These are phyloP conservation scores for Carposina sasakii DNA, from an alignment of 1,140 invertebrate species.

Conservation along the genomic window DNA sequence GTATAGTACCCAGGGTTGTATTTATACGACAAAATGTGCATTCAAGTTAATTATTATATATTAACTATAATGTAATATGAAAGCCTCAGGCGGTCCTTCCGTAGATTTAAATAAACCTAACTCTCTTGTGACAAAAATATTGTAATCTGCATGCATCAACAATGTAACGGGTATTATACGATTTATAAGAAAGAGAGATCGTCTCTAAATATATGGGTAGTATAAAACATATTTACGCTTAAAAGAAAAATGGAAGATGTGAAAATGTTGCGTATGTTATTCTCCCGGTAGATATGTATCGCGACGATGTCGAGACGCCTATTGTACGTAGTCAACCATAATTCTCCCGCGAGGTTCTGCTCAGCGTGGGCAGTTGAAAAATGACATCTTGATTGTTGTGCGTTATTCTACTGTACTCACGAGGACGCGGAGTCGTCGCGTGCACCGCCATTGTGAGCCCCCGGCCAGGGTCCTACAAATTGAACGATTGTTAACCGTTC, in stretches of 20 bases:
- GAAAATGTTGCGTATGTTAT: conserved; percentile 45
- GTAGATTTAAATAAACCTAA: too few species aligned
- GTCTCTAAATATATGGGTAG: too few species aligned
- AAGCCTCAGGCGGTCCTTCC: too few species aligned
- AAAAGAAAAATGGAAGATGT: conserved; percentile 41
- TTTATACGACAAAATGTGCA: too few species aligned
- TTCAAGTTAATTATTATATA: too few species aligned
- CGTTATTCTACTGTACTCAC: conserved; percentile 67
- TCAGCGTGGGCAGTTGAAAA: conserved; percentile 68
- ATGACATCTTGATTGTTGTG: conserved; percentile 72
- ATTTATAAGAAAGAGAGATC: too few species aligned
- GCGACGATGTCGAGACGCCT: conserved; percentile 54
- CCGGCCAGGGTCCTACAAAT: conserved; percentile 58
- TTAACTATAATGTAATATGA: too few species aligned
- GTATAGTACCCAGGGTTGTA: too few species aligned
- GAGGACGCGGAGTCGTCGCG: conserved; percentile 57
- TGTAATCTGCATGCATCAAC: too few species aligned
- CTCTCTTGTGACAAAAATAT: too few species aligned
- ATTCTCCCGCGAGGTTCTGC: conserved; percentile 45
- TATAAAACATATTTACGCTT: conserved; percentile 17
- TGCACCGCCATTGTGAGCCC: conserved; percentile 52
- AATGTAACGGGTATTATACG: too few species aligned
- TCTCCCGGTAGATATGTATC: conserved; percentile 54
- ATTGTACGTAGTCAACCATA: conserved; percentile 66
- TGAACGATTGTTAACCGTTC: conserved; percentile 69